Percentiles rank a stretch among this genome's conserved stretches.
Evolutionary conservation across 2,113 vertebrate genomes (phyloP).

Genomic region (Butorides virescens): DNA sequence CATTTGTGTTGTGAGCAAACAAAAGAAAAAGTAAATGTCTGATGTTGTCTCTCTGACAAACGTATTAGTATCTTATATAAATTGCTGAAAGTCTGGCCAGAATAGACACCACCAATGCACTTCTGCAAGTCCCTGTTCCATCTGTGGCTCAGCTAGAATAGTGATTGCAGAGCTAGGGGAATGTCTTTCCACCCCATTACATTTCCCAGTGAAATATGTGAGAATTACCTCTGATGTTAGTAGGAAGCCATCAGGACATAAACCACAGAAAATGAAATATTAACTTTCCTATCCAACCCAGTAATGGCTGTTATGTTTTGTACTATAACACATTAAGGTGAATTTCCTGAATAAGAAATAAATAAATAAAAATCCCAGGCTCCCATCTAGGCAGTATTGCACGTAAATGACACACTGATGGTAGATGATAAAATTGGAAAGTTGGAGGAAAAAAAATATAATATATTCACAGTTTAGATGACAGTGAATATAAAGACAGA

Average conservation of each 20-base stretch:
- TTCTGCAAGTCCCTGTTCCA: background rate
- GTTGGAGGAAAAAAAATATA: background rate
- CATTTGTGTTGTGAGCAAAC: background rate
- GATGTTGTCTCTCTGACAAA: background rate
- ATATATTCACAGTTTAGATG: conserved; percentile 63
- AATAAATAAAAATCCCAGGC: background rate
- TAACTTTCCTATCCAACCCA: conserved; percentile 35
- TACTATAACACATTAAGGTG: conserved; percentile 43
- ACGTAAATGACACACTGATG: background rate
- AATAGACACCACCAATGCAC: background rate
- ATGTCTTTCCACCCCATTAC: conserved; percentile 70
- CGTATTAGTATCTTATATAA: background rate
- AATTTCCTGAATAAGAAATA: background rate
- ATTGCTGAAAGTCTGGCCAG: background rate
- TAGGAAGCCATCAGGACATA: conserved; percentile 37
- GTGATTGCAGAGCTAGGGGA: background rate
- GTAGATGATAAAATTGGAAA: conserved; percentile 52
- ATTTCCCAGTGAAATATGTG: conserved; percentile 45
- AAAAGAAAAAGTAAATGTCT: background rate
- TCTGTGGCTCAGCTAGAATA: conserved; percentile 3
- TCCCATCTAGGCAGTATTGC: background rate
- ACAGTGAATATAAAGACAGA: conserved; percentile 67
- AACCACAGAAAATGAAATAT: conserved; percentile 70
- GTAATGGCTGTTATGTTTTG: conserved; percentile 35
- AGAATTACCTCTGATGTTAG: conserved; percentile 52